Evolutionary conservation across 2,888 invertebrate genomes (phyloP).

Genomic region (Magallana nippona): DNA sequence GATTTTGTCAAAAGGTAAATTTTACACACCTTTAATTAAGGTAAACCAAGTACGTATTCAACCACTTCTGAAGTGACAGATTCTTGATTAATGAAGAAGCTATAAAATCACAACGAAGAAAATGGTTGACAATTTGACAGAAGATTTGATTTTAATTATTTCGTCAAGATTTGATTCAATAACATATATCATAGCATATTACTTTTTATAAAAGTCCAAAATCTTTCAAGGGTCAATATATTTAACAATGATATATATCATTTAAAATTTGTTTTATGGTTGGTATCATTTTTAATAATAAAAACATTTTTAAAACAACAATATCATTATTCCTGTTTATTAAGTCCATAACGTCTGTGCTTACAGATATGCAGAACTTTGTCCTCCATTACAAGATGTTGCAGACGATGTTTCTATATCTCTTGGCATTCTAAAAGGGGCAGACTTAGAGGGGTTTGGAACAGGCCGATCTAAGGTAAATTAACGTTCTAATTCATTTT

Average conservation of each 20-base stretch:
- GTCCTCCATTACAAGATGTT: constrained; percentile 18
- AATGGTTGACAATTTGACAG: neutral
- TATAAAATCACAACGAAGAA: neutral
- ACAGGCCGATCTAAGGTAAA: constrained; percentile 65
- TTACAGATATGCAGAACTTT: constrained; percentile 14
- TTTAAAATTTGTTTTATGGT: no score
- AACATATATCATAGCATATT: no score
- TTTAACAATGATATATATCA: no score
- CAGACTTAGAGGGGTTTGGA: constrained; percentile 63
- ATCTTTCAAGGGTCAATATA: no score
- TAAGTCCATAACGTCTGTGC: no score
- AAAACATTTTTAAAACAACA: no score
- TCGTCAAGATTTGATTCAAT: no score
- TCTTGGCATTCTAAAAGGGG: constrained; percentile 57
- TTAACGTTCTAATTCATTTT: neutral
- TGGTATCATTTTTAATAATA: no score
- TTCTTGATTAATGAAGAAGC: constrained; percentile 9
- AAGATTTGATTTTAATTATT: no score
- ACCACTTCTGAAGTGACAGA: neutral
- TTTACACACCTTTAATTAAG: constrained; percentile 8
- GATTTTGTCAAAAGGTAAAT: constrained; percentile 68
- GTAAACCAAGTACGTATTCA: neutral
- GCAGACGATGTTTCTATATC: constrained; percentile 55
- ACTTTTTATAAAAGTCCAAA: no score
- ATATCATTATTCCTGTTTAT: no score